Evolutionary conservation across 2,113 vertebrate species (phyloP).

Genomic region (Ailuropoda melanoleuca): DNA sequence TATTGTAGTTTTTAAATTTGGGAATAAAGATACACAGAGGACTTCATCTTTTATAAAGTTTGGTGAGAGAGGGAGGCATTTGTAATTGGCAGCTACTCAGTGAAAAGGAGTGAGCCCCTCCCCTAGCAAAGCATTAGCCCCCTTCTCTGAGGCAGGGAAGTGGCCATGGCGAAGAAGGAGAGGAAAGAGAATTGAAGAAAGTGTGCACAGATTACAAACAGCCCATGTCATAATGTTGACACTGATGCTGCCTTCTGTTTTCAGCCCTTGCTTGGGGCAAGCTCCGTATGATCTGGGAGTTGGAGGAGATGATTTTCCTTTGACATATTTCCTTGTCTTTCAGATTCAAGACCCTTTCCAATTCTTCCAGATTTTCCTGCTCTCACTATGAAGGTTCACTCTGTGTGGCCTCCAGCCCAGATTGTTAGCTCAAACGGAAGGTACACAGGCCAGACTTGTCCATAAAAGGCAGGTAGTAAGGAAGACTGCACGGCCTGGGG

Average conservation of each 20-base stretch:
- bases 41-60: neutral
- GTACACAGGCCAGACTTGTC: neutral
- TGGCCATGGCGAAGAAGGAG: neutral
- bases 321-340: neutral
- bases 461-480: neutral
- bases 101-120: neutral
- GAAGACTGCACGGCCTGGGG: neutral
- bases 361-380: neutral
- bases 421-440: neutral
- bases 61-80: neutral
- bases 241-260: neutral
- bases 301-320: neutral
- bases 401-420: neutral
- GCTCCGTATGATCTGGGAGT: neutral
- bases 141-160: neutral
- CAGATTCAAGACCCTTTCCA: neutral
- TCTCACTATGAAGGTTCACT: neutral
- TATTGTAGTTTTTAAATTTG: neutral
- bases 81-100: neutral
- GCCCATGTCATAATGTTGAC: fast-evolving
- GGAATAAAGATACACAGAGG: neutral
- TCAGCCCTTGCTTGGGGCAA: neutral
- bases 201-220: neutral
- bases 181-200: neutral
- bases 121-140: neutral